A percentile compares a stretch with the other conserved stretches of the same genome.
phyloP scores from a whole-genome alignment of 2,888 invertebrate species.

The Melanargia galathea region DNA sequence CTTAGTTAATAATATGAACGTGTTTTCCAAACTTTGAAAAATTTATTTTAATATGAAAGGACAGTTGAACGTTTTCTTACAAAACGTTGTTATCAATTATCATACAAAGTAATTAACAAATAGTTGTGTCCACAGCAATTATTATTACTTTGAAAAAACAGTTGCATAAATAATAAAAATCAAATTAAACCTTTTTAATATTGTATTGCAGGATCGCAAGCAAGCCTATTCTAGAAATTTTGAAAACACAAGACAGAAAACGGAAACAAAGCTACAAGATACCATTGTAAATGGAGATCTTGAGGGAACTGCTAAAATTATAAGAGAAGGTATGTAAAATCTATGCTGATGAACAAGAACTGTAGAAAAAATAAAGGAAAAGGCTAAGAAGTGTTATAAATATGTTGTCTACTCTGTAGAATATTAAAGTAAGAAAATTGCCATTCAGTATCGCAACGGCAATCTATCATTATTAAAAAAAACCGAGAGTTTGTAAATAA shows the following conservation, averaged over 20 bases:
- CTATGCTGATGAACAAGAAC: conserved; percentile 12
- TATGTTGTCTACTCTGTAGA: too few species aligned
- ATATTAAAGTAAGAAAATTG: too few species aligned
- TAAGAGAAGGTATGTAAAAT: conserved; percentile 49
- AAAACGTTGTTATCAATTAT: too few species aligned
- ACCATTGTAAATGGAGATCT: conserved; percentile 67
- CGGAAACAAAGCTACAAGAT: conserved; percentile 65
- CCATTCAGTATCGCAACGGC: too few species aligned
- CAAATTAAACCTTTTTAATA: not conserved
- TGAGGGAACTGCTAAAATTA: conserved; percentile 57
- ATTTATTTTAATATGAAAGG: not conserved
- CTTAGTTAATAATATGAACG: too few species aligned
- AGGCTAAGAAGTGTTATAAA: not conserved
- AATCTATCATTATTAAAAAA: too few species aligned
- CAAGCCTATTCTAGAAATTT: conserved; percentile 10
- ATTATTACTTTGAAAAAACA: too few species aligned
- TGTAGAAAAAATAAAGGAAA: not conserved
- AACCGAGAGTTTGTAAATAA: too few species aligned
- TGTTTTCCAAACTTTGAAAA: too few species aligned
- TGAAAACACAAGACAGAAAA: conserved; percentile 57
- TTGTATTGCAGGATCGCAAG: conserved; percentile 26
- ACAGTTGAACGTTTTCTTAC: not conserved
- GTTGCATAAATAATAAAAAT: too few species aligned
- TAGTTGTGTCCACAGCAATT: too few species aligned
- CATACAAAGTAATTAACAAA: too few species aligned